Conservation (phyloP, 2,888 invertebrate species). For the Agrotis clavis region DNA sequence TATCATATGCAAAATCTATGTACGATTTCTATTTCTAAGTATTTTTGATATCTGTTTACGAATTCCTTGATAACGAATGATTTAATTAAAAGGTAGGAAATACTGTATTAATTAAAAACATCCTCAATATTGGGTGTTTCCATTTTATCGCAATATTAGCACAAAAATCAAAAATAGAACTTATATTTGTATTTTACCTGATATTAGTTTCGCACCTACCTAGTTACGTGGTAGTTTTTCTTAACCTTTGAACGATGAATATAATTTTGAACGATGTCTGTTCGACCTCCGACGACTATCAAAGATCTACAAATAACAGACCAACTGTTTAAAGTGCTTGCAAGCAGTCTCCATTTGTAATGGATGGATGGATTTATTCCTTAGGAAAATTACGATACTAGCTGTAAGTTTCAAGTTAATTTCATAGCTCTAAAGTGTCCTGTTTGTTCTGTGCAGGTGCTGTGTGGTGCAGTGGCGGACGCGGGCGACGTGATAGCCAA, state of each 20-base stretch:
- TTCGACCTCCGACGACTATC: too few relatives aligned
- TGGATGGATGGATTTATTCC: too few relatives aligned
- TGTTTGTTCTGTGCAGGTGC: conserved; percentile 77
- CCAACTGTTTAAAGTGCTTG: too few relatives aligned
- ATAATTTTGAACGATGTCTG: too few relatives aligned
- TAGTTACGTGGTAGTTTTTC: background rate
- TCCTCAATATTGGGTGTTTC: conserved; percentile 2
- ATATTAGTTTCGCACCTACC: background rate
- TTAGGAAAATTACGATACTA: too few relatives aligned
- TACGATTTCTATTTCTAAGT: conserved; percentile 8
- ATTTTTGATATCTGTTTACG: conserved; percentile 30
- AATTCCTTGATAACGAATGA: conserved; percentile 36
- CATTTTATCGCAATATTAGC: background rate
- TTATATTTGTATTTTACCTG: conserved; percentile 5
- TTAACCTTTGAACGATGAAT: too few relatives aligned
- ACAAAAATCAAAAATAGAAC: background rate
- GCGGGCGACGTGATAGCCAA: conserved; percentile 87
- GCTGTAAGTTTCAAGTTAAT: background rate
- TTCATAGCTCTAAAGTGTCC: background rate
- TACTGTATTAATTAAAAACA: background rate
- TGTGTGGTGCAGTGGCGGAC: conserved; percentile 90
- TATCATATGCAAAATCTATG: conserved; percentile 34
- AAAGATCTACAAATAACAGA: too few relatives aligned
- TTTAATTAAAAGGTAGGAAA: conserved; percentile 6
- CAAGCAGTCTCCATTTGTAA: too few relatives aligned